Evolutionary conservation across 2,888 invertebrate genomes (phyloP), one percentile per base, ranked within the genome.

Genomic region (Heliconius hortense): DNA sequence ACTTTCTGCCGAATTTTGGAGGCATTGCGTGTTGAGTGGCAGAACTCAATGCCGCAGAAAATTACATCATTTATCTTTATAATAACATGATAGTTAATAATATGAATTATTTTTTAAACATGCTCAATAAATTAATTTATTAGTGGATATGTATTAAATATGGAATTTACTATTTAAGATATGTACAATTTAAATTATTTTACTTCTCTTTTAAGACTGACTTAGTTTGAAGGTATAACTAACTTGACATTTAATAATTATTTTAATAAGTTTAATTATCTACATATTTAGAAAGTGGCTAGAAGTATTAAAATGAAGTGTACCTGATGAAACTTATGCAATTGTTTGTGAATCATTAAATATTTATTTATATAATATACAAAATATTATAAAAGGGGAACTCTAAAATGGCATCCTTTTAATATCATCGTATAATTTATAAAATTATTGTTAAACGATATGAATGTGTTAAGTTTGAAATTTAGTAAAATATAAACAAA

Each of bases 221-320:
- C 81, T 79, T 82, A 83, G 81, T 82, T 79, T 69, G 56, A 69
- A 53, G 31, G 13, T 69, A 15, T 31, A 28, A 56, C 28, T 69
- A 69, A 53, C 21, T 31, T 31, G 28, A 56, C 56, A 24, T 69
- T 15, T 31, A 56, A 28, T 31, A 48, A 48, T 48, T 48, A 8
- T 53, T 66, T 66, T 26, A 53, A 21, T 68, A 60, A 60, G 67
- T 76, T 76, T 68, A 63, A 56, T 74, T 72, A 70, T 69, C 60
- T 60, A 35, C 66, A 24, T 66, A 64, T 64, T 39, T 43, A 66
- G 43, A 66, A 31, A 39, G 43, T 48, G 59, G 26, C 66, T 72
- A 72, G 24, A 64, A 77, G n/a, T 75, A 59, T 68, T 15, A 56
- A 13, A 35, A 72, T 69, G 11, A 62, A n/a, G 35, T 64, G 74